These are phyloP conservation scores for Irena cyanogastra DNA, from an alignment of 2,113 vertebrate species.

Conservation along the genomic window DNA sequence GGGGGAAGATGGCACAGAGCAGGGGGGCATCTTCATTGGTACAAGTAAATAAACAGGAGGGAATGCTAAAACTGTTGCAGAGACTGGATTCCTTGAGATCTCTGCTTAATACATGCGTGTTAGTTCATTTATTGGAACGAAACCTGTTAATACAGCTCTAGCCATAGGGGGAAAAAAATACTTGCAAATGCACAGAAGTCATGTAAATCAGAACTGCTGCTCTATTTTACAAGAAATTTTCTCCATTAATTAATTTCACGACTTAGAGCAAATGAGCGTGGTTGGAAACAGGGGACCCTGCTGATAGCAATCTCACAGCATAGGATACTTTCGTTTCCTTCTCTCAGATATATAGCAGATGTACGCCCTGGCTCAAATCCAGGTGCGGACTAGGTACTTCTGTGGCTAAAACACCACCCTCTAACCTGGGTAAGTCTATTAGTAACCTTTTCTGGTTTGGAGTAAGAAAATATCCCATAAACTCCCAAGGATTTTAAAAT, in stretches of 20 bases:
- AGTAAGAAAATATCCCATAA: background rate
- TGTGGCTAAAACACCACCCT: slow-evolving; percentile 36
- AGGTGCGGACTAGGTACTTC: slow-evolving; percentile 28
- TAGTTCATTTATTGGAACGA: slow-evolving; percentile 10
- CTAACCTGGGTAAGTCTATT: slow-evolving; percentile 29
- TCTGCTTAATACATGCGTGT: background rate
- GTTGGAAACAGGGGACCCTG: slow-evolving; percentile 61
- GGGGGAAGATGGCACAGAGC: background rate
- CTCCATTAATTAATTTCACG: slow-evolving; percentile 73
- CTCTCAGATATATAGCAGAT: slow-evolving; percentile 46
- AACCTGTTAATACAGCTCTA: background rate
- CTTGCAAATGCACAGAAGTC: slow-evolving; percentile 54
- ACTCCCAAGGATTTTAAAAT: slow-evolving; percentile 23
- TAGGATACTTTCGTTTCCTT: slow-evolving; percentile 31
- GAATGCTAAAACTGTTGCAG: background rate
- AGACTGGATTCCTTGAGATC: background rate
- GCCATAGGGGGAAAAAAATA: background rate
- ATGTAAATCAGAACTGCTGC: slow-evolving; percentile 61
- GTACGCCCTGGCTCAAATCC: slow-evolving; percentile 35
- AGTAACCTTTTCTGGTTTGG: slow-evolving; percentile 28
- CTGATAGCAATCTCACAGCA: slow-evolving; percentile 63
- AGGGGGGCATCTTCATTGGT: background rate
- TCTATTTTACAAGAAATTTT: slow-evolving; percentile 67
- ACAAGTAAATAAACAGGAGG: background rate
- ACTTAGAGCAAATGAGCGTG: slow-evolving; percentile 68